A percentile compares a stretch with the other conserved stretches of the same genome.
phyloP scores from a whole-genome alignment of 2,113 vertebrate species.

The Microtus montanus region DNA sequence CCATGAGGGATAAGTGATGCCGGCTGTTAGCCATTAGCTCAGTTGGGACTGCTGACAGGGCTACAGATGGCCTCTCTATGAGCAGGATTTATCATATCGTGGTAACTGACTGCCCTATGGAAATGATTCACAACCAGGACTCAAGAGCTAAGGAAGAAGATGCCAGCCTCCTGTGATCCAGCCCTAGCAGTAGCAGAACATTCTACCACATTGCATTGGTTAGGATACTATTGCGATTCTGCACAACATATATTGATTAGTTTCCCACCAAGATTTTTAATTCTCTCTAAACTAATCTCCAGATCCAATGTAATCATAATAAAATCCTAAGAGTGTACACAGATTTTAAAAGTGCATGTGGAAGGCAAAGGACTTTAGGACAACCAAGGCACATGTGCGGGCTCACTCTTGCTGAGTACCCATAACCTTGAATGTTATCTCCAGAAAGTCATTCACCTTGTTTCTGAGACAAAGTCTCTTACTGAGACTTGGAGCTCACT shows the following conservation, averaged over 20 bases:
- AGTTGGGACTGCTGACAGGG: no score
- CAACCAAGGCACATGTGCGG: neutral
- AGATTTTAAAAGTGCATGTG: neutral
- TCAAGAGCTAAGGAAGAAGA: neutral
- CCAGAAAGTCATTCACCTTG: neutral
- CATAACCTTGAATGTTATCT: neutral
- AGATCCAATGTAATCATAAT: neutral
- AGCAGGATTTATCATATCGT: neutral
- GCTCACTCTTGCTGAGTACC: neutral
- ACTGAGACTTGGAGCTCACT: neutral
- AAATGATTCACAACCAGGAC: neutral
- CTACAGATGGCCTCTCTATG: no score
- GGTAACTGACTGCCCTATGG: neutral
- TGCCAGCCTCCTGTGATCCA: neutral
- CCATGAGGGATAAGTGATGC: neutral
- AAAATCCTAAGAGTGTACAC: neutral
- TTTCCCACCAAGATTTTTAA: neutral
- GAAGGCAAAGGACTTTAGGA: neutral
- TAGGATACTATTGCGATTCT: neutral
- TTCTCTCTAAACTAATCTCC: neutral
- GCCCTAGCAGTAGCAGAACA: neutral
- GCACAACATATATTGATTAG: neutral
- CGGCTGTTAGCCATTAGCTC: neutral
- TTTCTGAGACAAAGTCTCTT: neutral
- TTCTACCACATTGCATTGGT: neutral